phyloP scores from a whole-genome alignment of 1,140 invertebrate species.

The Grapholita molesta region DNA sequence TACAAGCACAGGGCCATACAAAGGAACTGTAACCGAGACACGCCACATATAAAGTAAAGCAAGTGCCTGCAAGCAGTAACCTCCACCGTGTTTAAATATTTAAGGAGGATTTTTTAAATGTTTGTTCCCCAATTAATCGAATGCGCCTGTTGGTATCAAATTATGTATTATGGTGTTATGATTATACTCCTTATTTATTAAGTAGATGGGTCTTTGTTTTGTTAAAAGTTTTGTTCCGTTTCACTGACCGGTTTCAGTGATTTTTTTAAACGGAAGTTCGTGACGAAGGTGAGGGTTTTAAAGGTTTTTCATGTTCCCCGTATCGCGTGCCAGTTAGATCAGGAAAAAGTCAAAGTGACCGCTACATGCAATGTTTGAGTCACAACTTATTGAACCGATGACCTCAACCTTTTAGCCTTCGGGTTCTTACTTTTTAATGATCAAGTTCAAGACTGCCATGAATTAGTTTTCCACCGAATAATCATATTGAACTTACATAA shows the following conservation, averaged over 20 bases:
- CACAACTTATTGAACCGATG: constrained; percentile 6
- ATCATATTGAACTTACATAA: no score
- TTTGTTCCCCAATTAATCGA: no score
- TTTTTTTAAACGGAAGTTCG: constrained; percentile 32
- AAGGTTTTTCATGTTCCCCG: constrained; percentile 26
- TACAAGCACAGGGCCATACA: neutral
- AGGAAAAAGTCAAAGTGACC: constrained; percentile 1
- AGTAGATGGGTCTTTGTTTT: no score
- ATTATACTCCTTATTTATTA: no score
- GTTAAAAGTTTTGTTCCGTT: no score
- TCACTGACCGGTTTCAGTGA: constrained; percentile 14
- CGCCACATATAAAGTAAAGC: neutral
- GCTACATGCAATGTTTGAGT: constrained; percentile 3
- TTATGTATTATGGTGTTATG: no score
- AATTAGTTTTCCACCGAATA: neutral
- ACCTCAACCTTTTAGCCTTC: neutral
- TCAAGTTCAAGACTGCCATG: neutral
- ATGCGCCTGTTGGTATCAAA: no score
- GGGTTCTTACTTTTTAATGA: neutral
- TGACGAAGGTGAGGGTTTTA: constrained; percentile 40
- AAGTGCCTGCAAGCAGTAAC: no score
- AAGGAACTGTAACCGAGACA: neutral
- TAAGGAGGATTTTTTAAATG: no score
- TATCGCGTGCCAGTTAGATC: constrained; percentile 33
- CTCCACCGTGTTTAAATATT: no score